Base-by-base conservation (phyloP, 2,888 invertebrate genomes). In the Anorthoa munda region DNA sequence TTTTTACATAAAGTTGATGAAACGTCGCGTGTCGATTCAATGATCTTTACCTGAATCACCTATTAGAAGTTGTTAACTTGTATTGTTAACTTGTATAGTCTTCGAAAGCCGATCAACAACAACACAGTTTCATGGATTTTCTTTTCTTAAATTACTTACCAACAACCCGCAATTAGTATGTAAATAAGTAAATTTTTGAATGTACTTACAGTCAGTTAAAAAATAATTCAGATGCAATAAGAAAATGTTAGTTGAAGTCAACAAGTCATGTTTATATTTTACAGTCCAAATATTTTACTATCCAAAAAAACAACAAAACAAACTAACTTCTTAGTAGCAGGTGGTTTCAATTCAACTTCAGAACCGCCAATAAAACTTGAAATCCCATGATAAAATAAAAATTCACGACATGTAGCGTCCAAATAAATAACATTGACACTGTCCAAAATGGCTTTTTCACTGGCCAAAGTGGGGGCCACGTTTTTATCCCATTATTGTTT, bases 401-500 rank as follows among this genome's bases (percentile, higher is more conserved):
- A 96, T 96, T 95, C 95, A 91, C 90, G 90, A 92, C 96, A 93
- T 94, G 95, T 92, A 84, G 90, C 92, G 87, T 90, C 88, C 92
- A 92, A 95, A 96, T 96, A 96, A 96, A 96, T 96, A 96, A 96
- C 95, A 95, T 95, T 95, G 96, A 95, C 96, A 95, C 93, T 91
- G 79, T 82, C 92, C 90, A 92, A 94, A 96, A 95, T 95, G 93
- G 94, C 91, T 94, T 94, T 93, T 92, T 86, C 93, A 92, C 90
- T 92, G 94, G 93, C 92, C 94, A 93, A 93, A 89, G 72, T 76
- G 77, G 87, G 90, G 90, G 89, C 89, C 92, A 90, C 90, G 92
- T 92, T 93, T 94, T 93, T 93, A 94, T 94, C 91, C 95, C 91
- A 95, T 96, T 95, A 96, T 95, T 96, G 95, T 96, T 96, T 94